Evolutionary conservation across 2,113 vertebrate genomes (phyloP).

Genomic region (Thamnaconus septentrionalis): DNA sequence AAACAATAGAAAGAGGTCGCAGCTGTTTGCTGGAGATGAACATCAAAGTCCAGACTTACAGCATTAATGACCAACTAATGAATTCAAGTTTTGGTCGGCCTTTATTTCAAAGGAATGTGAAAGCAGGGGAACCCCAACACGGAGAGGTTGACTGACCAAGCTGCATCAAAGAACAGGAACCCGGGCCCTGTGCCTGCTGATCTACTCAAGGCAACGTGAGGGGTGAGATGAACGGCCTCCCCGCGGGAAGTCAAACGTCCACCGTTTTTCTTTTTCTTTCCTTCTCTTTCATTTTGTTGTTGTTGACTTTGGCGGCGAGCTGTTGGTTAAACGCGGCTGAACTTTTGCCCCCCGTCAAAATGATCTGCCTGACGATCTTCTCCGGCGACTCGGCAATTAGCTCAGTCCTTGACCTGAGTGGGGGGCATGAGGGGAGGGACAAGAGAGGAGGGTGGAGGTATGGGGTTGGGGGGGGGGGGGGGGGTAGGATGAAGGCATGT

Average conservation of each 20-base stretch:
- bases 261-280: neutral
- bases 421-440: neutral
- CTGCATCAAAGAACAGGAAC: too few species aligned
- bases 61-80: too few species aligned
- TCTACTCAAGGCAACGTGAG: constrained; percentile 7
- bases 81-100: too few species aligned
- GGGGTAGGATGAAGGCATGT: constrained; percentile 33
- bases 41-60: too few species aligned
- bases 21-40: too few species aligned
- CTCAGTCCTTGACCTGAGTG: constrained; percentile 58
- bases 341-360: constrained; percentile 51
- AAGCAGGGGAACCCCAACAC: too few species aligned
- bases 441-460: constrained; percentile 1
- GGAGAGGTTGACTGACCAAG: too few species aligned
- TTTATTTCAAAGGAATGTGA: too few species aligned
- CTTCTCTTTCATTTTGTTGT: neutral
- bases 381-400: constrained; percentile 52
- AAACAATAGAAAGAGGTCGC: too few species aligned
- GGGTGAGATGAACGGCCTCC: constrained; percentile 2
- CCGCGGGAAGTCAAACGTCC: constrained; percentile 24
- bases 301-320: constrained; percentile 27
- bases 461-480: neutral
- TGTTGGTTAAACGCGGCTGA: constrained; percentile 34
- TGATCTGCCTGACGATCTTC: constrained; percentile 54
- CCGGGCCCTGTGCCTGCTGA: neutral